These are phyloP conservation scores for Empidonax alnorum DNA, from an alignment of 2,113 vertebrate species.

Conservation along the genomic window DNA sequence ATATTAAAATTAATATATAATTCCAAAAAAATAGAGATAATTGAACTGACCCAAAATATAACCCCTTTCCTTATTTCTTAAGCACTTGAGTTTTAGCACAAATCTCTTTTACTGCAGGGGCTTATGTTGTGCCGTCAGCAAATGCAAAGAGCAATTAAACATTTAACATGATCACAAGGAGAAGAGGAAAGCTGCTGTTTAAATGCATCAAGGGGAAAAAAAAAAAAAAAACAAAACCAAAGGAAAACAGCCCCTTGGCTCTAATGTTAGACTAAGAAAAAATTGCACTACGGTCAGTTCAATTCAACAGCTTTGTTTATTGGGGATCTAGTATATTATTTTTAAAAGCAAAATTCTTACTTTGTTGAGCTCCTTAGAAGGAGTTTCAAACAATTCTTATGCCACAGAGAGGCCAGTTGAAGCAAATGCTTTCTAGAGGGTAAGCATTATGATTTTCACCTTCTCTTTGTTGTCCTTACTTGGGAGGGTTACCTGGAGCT, in stretches of 20 bases:
- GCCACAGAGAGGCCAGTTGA: background rate
- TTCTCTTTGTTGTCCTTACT: background rate
- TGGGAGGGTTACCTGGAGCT: background rate
- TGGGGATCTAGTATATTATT: background rate
- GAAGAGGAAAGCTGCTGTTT: conserved; percentile 12
- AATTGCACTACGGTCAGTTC: background rate
- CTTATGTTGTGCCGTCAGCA: conserved; percentile 49
- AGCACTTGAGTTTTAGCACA: conserved; percentile 58
- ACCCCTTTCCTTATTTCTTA: conserved; percentile 60
- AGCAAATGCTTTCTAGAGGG: background rate
- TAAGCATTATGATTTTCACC: background rate
- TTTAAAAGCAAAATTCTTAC: background rate
- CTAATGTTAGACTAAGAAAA: background rate
- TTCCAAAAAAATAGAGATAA: conserved; percentile 28
- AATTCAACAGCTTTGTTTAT: background rate
- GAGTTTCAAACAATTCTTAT: background rate
- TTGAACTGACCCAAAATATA: conserved; percentile 62
- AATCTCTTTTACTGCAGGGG: conserved; percentile 67
- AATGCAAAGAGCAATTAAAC: conserved; percentile 72
- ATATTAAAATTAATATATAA: conserved; percentile 58
- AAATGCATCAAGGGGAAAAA: background rate
- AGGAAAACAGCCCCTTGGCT: background rate
- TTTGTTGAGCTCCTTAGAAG: background rate
- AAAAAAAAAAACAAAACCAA: too few species aligned
- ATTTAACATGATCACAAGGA: conserved; percentile 62